Base-by-base conservation (phyloP, 1,140 invertebrate genomes). In the Philopotamus ludificatus region DNA sequence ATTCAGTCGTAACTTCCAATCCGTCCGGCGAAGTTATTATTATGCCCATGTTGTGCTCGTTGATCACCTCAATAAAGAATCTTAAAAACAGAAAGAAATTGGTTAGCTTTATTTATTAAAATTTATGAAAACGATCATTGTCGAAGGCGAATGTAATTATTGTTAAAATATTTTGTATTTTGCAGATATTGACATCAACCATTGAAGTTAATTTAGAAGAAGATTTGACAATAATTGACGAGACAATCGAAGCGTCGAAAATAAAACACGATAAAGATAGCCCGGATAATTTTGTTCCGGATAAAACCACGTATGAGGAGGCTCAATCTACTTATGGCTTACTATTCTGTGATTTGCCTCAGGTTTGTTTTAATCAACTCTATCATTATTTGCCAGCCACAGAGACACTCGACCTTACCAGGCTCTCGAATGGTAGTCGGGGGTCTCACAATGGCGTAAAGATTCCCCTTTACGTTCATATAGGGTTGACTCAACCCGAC, bases 241-340 rank as follows among this genome's bases (percentile, higher is more conserved):
- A 44, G 12, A 44, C 20, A 3, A 3, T 44, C 3, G 2, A 44
- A 12, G 12, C 3, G n/a, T 44, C 2, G 12, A 18, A 44, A 44
- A 2, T 3, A 44, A 2, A 3, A 3, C 12, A 3, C 20, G 42
- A 44, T 44, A 44, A 44, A 3, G n/a, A n/a, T n/a, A n/a, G n/a
- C n/a, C n/a, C n/a, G n/a, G n/a, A n/a, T n/a, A n/a, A n/a, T n/a
- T n/a, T n/a, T 28, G 23, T 50, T 28, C 18, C 76, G 16, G 77
- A 79, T 26, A 73, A 76, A 16, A n/a, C 71, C 1, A 75, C 72
- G 0, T 80, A 76, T 63, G 71, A 74, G 7, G 74, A 76, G 0
- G 72, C 74, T 0, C 59, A 74, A 1, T 70, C 72, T 45, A 70
- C 72, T 18, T 78, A 79, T 61, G 77, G 77, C 1, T 62, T 80